Percentiles rank a stretch among this genome's conserved stretches.
These are phyloP conservation scores for Phlogophora meticulosa DNA, from an alignment of 2,888 invertebrate genomes.

Conservation along the genomic window DNA sequence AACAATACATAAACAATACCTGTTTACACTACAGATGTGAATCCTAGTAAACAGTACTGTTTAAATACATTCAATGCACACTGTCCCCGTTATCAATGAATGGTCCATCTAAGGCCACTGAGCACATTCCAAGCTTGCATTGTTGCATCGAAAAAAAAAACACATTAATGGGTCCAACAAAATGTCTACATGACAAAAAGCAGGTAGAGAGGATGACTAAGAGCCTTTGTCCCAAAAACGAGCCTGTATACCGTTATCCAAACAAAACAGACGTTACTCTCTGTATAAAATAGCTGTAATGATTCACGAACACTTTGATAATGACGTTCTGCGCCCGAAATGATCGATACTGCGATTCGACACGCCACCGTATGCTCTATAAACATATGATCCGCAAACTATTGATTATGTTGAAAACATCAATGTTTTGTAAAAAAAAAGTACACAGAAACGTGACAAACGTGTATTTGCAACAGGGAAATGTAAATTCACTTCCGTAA, in stretches of 20 bases:
- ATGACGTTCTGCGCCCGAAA: conserved; percentile 75
- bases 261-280: conserved; percentile 84
- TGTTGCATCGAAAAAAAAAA: conserved; percentile 65
- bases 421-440: conserved; percentile 67
- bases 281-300: conserved; percentile 82
- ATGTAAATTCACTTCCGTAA: conserved; percentile 86
- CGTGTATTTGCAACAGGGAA: conserved; percentile 69
- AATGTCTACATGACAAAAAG: conserved; percentile 80
- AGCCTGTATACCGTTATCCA: conserved; percentile 86
- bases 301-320: conserved; percentile 74
- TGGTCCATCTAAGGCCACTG: conserved; percentile 42
- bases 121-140: conserved; percentile 51
- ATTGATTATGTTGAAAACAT: conserved; percentile 48
- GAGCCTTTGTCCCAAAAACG: conserved; percentile 88
- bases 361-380: conserved; percentile 76
- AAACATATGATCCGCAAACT: conserved; percentile 75
- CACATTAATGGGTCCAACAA: conserved; percentile 69
- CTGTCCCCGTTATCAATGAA: conserved; percentile 58
- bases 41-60: conserved; percentile 60
- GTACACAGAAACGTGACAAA: conserved; percentile 64
- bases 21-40: conserved; percentile 56
- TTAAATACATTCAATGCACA: conserved; percentile 38
- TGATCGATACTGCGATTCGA: conserved; percentile 84
- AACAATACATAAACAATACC: conserved; percentile 59
- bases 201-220: conserved; percentile 86